Evolutionary conservation across 1,140 invertebrate genomes (phyloP), one percentile per base, ranked within the genome.

Genomic region (Drosophila kurseongensis): DNA sequence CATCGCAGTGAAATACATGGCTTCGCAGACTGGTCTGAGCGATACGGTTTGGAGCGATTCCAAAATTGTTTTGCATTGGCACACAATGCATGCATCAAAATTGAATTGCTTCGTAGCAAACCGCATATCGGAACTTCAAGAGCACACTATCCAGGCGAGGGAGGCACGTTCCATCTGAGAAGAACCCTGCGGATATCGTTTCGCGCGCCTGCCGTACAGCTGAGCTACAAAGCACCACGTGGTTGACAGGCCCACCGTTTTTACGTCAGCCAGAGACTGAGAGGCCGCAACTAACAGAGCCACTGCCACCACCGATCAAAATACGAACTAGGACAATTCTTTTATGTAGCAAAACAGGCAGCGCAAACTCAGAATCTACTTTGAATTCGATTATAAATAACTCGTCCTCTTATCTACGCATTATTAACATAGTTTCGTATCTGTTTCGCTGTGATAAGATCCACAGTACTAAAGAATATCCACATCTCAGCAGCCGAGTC

Each of bases 231-330:
- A 6, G 16, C 16, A 23, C 16, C 45, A 47, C 13, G 45, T 47
- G 18, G 18, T 14, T 47, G 10, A 23, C 16, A 23, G 18, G 44
- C 3, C 44, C 44, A 47, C 10, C 29, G 5, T 29, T 29, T 29
- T 29, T 29, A 29, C 5, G 29, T 29, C 29, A 29, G 7, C 16
- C 44, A 12, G 44, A 47, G 44, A 44, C 41, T 44, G 44, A 47
- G 18, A 27, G 44, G 9, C 44, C 18, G 10, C 18, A 27, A 13
- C 2, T 47, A 12, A 2, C 0, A 23, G 12, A 47, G 18, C 23
- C 45, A 12, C 18, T 47, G 12, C 45, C 45, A 18, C 16, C 45
- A 47, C 45, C 45, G 16, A 47, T 47, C 9, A 5, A 47, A 47
- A 4, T 47, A 18, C 18, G 18, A 23, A 23, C 18, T 18, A 47